Evolutionary conservation across 2,888 invertebrate genomes (phyloP).

Genomic region (Paralinhomoeus sp.): DNA sequence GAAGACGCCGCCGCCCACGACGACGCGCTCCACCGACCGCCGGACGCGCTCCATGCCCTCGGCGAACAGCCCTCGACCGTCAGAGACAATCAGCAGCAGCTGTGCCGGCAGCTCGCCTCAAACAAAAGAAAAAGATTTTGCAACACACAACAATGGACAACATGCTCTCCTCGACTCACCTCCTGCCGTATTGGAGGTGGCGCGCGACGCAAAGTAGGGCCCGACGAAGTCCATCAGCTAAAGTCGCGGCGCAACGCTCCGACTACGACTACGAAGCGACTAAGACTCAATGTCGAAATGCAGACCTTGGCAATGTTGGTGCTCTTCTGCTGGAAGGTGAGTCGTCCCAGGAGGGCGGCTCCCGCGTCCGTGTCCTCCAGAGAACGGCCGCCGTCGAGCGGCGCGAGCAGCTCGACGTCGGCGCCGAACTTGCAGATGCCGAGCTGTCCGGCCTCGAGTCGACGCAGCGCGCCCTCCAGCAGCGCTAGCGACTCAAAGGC

Average conservation of each 20-base stretch:
- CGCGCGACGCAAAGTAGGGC: conserved; percentile 1
- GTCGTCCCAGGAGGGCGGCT: conserved; percentile 34
- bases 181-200: not conserved
- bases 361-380: conserved; percentile 45
- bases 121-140: no score
- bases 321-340: conserved; percentile 67
- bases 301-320: conserved; percentile 51
- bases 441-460: conserved; percentile 77
- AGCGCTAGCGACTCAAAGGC: conserved; percentile 83
- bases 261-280: no score
- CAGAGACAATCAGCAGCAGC: conserved; percentile 70
- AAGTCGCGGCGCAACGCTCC: not conserved
- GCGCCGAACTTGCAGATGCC: conserved; percentile 77
- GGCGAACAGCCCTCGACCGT: conserved; percentile 76
- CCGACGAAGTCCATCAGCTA: conserved; percentile 4
- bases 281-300: no score
- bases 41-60: conserved; percentile 50
- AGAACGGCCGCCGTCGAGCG: conserved; percentile 59
- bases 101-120: conserved; percentile 37
- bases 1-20: conserved; percentile 60
- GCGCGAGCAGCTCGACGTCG: conserved; percentile 54
- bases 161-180: no score
- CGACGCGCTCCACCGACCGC: conserved; percentile 49
- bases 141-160: not conserved
- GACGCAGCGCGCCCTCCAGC: conserved; percentile 59